Base-by-base conservation (phyloP, 2,888 invertebrate genomes). In the Dicycla oo region DNA sequence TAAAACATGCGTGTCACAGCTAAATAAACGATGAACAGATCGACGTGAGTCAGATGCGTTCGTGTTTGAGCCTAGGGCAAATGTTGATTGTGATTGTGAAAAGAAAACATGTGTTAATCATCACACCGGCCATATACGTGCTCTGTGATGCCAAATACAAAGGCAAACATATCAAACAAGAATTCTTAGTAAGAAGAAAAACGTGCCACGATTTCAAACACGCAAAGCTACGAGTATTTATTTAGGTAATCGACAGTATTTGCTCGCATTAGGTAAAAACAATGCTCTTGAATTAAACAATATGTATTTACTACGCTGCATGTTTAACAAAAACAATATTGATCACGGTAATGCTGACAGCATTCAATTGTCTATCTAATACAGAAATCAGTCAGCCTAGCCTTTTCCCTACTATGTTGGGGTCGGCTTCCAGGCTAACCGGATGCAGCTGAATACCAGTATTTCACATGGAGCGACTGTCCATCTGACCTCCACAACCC, bases 161-260 rank as follows among this genome's bases (percentile, higher is more conserved):
- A 74, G 63, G 61, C 66, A 73, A 85, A 81, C 80, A 87, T 78
- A 80, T 80, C 69, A 69, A 82, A 79, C 69, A 58, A 78, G 78
- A 82, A 82, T 86, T 84, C 73, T 58, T 66, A 72, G 78, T 74
- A 80, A 60, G 67, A 70, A 80, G 76, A 73, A 81, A 84, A 86
- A 83, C 85, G 82, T 88, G 85, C 81, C 77, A 75, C 63, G 68
- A 68, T 68, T 76, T 80, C 43, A 81, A 82, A 78, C 56, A 82
- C 62, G 80, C 69, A 38, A 70, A 58, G 56, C 45, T 78, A 68
- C 45, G 20, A 63, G 47, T 70, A 63, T 76, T 70, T 75, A 73
- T 78, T 68, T 56, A 62, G 56, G 61, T 26, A 74, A 76, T 75
- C 40, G 45, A 58, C 73, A 56, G 69, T 72, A 64, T 71, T 71